phyloP scores from a whole-genome alignment of 2,113 vertebrate genomes.

The Megalops atlanticus region DNA sequence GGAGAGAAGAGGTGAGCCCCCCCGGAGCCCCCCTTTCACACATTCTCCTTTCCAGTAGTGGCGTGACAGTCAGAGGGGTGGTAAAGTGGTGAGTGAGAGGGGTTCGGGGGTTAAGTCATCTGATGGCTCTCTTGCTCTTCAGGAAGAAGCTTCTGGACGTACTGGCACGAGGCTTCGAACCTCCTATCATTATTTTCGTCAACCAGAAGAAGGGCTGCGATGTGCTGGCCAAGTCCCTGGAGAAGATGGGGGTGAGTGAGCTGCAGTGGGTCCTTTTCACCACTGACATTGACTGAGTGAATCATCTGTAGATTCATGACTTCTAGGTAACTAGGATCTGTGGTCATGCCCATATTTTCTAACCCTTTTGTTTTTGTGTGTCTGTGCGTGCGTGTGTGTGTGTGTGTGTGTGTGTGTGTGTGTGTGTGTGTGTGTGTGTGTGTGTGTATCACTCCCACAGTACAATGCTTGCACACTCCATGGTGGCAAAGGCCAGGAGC shows the following conservation, averaged over 20 bases:
- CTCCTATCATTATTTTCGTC: slow-evolving; percentile 98
- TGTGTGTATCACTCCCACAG: slow-evolving; percentile 65
- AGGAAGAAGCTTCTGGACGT: slow-evolving; percentile 96
- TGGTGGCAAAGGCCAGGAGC: slow-evolving; percentile 96
- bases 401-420: background rate
- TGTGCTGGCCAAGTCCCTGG: slow-evolving; percentile 94
- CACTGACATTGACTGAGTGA: background rate
- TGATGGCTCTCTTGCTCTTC: slow-evolving; percentile 23
- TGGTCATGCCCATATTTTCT: background rate
- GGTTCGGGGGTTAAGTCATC: background rate
- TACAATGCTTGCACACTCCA: slow-evolving; percentile 98
- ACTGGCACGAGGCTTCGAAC: slow-evolving; percentile 90
- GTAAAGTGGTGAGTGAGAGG: background rate
- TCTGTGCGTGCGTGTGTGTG: too few species aligned
- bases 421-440: too few species aligned
- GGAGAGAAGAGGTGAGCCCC: slow-evolving; percentile 92
- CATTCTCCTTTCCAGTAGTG: too few species aligned
- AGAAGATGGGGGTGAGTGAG: slow-evolving; percentile 93
- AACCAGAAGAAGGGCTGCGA: slow-evolving; percentile 99
- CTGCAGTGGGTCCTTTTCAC: too few species aligned
- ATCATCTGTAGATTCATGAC: background rate
- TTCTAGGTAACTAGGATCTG: background rate
- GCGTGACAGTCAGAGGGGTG: too few species aligned
- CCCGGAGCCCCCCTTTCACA: background rate
- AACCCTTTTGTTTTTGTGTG: too few species aligned